phyloP scores from a whole-genome alignment of 2,797 vertebrate species.

The Catamblyrhynchus diadema region DNA sequence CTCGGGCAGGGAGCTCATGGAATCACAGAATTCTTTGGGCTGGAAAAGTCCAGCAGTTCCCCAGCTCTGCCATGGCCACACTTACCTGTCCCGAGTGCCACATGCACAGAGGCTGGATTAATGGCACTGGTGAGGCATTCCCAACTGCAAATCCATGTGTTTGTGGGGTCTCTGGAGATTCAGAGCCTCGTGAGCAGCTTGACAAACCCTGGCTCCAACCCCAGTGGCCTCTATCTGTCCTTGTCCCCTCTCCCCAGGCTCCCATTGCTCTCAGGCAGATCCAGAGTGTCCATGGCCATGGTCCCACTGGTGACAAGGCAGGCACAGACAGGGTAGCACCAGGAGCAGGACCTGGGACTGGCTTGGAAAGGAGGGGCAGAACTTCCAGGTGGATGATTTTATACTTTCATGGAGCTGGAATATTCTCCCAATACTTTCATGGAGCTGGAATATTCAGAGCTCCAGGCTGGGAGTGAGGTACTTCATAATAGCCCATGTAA shows the following conservation, averaged over 20 bases:
- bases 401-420: accelerated
- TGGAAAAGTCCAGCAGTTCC: neutral
- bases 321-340: neutral
- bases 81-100: neutral
- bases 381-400: neutral
- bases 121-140: accelerated
- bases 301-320: neutral
- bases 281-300: accelerated
- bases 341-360: neutral
- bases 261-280: neutral
- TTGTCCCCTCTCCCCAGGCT: neutral
- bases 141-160: accelerated
- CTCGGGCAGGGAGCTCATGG: accelerated
- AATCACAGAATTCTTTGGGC: neutral
- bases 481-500: accelerated
- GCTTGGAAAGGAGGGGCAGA: neutral
- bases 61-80: neutral
- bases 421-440: accelerated
- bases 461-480: neutral
- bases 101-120: neutral
- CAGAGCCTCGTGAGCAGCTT: neutral
- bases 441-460: neutral
- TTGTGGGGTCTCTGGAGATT: neutral
- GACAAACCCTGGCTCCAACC: accelerated
- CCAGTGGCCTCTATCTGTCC: accelerated